Conservation (phyloP, 1,140 invertebrate species). For the Oncopeltus fasciatus region DNA sequence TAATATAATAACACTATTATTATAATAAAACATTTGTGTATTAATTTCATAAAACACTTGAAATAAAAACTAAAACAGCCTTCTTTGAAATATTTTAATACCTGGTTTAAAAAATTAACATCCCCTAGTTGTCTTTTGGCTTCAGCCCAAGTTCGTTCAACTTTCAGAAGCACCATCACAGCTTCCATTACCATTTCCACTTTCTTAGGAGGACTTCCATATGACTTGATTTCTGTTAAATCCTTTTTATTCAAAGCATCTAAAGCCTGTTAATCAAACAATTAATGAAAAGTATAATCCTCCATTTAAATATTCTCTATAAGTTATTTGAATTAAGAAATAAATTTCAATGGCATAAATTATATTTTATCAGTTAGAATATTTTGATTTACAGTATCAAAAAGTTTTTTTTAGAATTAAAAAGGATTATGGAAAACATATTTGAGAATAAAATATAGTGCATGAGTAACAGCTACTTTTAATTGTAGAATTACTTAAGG, state of each 20-base stretch:
- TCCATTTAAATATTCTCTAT: neutral
- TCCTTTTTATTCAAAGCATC: conserved; percentile 77
- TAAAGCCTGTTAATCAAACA: conserved; percentile 42
- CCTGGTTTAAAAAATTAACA: conserved; percentile 50
- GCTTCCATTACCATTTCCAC: conserved; percentile 82
- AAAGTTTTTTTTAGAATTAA: too few species aligned
- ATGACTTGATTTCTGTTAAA: conserved; percentile 75
- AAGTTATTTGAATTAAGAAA: too few species aligned
- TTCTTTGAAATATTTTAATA: conserved; percentile 17
- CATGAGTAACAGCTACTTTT: too few species aligned
- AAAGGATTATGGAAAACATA: too few species aligned
- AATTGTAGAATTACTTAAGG: too few species aligned
- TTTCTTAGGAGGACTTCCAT: conserved; percentile 62
- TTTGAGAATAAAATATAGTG: too few species aligned
- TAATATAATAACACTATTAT: too few species aligned
- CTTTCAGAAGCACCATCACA: conserved; percentile 64
- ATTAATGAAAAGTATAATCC: neutral
- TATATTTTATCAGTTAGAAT: too few species aligned
- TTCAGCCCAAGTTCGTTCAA: conserved; percentile 69
- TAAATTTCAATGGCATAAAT: too few species aligned
- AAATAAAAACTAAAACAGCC: neutral
- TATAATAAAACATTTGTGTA: too few species aligned
- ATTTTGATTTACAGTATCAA: too few species aligned
- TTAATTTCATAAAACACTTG: too few species aligned
- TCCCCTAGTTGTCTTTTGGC: conserved; percentile 70